Conservation (phyloP, 2,888 invertebrate species). For the Apamea epomidion region DNA sequence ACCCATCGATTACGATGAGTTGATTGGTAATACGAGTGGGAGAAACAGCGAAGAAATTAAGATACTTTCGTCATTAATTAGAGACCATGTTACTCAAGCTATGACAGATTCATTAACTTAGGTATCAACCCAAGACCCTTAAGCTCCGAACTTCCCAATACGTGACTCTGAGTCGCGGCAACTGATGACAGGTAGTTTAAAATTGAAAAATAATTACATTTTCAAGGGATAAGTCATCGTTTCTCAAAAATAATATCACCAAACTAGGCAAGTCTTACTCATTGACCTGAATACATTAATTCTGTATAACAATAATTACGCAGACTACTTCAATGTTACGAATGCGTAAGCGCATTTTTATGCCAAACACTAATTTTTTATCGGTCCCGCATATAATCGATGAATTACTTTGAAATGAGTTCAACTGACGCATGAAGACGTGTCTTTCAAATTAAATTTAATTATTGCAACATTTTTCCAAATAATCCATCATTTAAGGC, state of each 20-base stretch:
- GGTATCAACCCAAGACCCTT: neutral
- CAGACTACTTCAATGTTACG: constrained; percentile 56
- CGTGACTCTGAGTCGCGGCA: neutral
- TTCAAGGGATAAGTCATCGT: constrained; percentile 52
- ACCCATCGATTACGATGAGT: neutral
- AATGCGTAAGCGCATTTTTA: constrained; percentile 62
- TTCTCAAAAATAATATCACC: constrained; percentile 58
- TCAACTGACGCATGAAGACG: constrained; percentile 38
- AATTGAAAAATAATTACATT: constrained; percentile 6
- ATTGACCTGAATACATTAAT: constrained; percentile 68
- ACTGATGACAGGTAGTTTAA: constrained; percentile 14
- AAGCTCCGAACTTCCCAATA: neutral
- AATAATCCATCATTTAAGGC: neutral
- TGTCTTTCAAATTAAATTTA: constrained; percentile 10
- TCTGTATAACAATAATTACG: constrained; percentile 67
- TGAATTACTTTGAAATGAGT: constrained; percentile 52
- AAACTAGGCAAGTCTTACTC: constrained; percentile 65
- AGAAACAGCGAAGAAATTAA: neutral
- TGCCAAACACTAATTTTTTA: constrained; percentile 53
- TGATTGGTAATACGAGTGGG: neutral
- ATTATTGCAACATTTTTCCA: neutral
- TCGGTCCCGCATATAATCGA: constrained; percentile 51
- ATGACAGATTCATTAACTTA: neutral
- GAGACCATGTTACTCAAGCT: neutral
- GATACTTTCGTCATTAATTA: neutral